Conservation (phyloP, 2,113 vertebrate species). For the Isichthys henryi region DNA sequence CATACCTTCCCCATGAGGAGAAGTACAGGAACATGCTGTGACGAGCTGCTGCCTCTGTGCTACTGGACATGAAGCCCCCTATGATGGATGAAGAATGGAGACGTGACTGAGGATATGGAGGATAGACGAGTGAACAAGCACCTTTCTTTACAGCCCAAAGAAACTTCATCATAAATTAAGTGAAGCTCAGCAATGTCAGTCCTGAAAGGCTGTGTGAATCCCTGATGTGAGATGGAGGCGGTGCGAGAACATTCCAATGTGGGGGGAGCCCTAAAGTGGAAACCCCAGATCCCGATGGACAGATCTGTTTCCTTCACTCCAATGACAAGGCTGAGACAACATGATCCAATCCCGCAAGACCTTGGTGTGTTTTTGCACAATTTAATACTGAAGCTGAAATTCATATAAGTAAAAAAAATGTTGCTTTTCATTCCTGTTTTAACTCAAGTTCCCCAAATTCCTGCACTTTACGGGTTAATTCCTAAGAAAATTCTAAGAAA, state of each 20-base stretch:
- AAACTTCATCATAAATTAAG: neutral
- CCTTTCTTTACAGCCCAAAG: neutral
- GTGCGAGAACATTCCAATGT: neutral
- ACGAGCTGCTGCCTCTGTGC: neutral
- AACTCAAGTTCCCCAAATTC: neutral
- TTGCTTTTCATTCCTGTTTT: neutral
- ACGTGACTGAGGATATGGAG: neutral
- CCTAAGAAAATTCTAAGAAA: neutral
- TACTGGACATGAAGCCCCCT: neutral
- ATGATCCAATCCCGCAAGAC: too few species aligned
- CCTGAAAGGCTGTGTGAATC: neutral
- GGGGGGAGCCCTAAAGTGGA: neutral
- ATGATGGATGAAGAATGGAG: neutral
- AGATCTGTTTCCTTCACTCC: neutral
- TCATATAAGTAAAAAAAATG: neutral
- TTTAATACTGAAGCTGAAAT: too few species aligned
- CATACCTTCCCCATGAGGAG: neutral
- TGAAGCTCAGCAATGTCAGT: neutral
- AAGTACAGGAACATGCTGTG: neutral
- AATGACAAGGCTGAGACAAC: neutral
- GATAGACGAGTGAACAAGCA: neutral
- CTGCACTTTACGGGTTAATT: neutral
- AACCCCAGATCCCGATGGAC: neutral
- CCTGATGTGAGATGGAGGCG: neutral
- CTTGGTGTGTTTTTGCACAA: too few species aligned